Percentiles rank a stretch among this genome's conserved stretches.
Evolutionary conservation across 2,888 invertebrate genomes (phyloP).

Genomic region (Seira musarum): DNA sequence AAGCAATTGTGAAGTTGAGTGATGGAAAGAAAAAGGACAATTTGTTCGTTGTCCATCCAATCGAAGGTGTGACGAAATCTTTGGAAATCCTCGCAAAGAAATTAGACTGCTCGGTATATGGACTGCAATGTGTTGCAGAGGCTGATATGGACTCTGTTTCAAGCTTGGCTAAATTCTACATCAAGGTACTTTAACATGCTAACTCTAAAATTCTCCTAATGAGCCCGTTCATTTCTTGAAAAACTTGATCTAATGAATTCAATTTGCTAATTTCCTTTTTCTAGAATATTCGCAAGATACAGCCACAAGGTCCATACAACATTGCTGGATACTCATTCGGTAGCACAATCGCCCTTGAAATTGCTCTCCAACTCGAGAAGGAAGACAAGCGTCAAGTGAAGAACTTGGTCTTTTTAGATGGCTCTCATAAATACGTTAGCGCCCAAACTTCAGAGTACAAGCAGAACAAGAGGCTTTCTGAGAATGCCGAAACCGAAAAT

Average conservation of each 20-base stretch:
- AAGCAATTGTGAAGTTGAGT: slow-evolving; percentile 80
- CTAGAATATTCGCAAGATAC: slow-evolving; percentile 82
- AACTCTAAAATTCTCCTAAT: slow-evolving; percentile 51
- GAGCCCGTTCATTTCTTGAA: no score
- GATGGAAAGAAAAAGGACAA: slow-evolving; percentile 68
- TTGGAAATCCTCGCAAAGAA: slow-evolving; percentile 82
- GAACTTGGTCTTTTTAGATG: slow-evolving; percentile 88
- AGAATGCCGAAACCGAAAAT: slow-evolving; percentile 77
- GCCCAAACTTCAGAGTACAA: slow-evolving; percentile 82
- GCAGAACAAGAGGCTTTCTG: slow-evolving; percentile 71
- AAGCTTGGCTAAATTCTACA: slow-evolving; percentile 82
- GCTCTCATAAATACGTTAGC: slow-evolving; percentile 87
- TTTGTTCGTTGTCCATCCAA: slow-evolving; percentile 82
- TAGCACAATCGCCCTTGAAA: slow-evolving; percentile 94
- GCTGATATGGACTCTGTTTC: slow-evolving; percentile 83
- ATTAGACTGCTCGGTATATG: slow-evolving; percentile 85
- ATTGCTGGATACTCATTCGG: slow-evolving; percentile 97
- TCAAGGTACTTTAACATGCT: no score
- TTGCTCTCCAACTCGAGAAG: slow-evolving; percentile 87
- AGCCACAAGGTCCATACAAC: slow-evolving; percentile 87
- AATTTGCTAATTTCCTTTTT: slow-evolving; percentile 55
- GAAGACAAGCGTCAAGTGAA: slow-evolving; percentile 74
- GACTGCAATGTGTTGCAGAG: slow-evolving; percentile 88
- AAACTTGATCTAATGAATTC: no score
- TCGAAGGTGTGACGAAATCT: slow-evolving; percentile 87